Evolutionary conservation across 2,888 invertebrate genomes (phyloP), one percentile per base, ranked within the genome.

Genomic region (Phortica magna): DNA sequence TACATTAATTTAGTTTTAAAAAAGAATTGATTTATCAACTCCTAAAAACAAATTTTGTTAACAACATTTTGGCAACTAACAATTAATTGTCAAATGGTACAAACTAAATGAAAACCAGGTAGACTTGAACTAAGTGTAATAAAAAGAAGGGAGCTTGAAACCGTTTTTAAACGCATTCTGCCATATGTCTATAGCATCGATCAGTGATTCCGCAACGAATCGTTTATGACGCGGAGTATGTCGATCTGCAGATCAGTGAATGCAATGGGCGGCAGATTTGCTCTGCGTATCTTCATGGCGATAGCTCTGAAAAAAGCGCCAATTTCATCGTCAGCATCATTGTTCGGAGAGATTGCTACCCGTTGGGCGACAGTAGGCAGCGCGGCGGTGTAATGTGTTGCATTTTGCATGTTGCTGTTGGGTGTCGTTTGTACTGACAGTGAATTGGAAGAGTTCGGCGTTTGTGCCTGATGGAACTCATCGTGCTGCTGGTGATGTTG

Each of bases 211-310:
- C 89, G 85, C 78, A 91, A 79, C 61, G 90, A 88, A 9, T 83
- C 88, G 70, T 89, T 91, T 48, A 91, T 91, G 41, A 90, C 90
- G 70, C 87, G 86, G 73, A 91, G 77, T 77, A 91, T 90, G 74
- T 91, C 88, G 72, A 91, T 91, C 82, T 91, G 91, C 31, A 91
- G 81, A 75, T 91, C 91, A 4, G 91, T 91, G 75, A 91, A 90
- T 59, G 87, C 90, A 72, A 91, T 84, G 19, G 90, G 84, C 43
- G 90, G 88, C 81, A 91, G 79, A 53, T 90, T 89, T 12, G 90
- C 90, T 75, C 81, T 90, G 42, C 91, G 88, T 79, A 91, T 91
- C 80, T 91, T 91, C 85, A 91, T 91, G 70, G 91, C 89, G 22
- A 91, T 85, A 10, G 91, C 90, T 78, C 85, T 89, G 42, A 91